A percentile compares a stretch with the other conserved stretches of the same genome.
These are phyloP conservation scores for Archivesica marissinica DNA, from an alignment of 1,140 invertebrate species.

Conservation along the genomic window DNA sequence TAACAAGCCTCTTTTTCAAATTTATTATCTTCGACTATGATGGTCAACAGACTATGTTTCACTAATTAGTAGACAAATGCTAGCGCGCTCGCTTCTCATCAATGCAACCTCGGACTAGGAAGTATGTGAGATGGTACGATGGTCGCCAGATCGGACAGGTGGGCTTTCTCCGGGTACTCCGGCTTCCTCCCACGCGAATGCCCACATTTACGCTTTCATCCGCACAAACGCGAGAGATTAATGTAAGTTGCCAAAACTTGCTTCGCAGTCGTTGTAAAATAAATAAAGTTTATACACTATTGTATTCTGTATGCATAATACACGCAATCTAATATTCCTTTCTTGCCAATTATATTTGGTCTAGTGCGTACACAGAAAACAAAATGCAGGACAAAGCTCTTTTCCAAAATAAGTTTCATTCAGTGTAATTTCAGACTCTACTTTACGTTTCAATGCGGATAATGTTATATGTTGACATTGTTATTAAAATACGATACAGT, in stretches of 20 bases:
- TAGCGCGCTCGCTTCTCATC: no score
- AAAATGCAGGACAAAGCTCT: not conserved
- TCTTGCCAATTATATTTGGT: no score
- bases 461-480: not conserved
- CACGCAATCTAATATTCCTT: not conserved
- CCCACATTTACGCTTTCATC: no score
- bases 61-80: not conserved
- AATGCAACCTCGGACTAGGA: no score
- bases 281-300: not conserved
- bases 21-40: not conserved
- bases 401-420: not conserved
- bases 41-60: not conserved
- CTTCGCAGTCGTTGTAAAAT: not conserved
- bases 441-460: not conserved
- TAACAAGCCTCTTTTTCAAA: not conserved
- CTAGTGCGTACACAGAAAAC: not conserved
- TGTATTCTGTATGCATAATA: not conserved
- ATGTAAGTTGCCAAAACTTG: no score
- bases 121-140: no score
- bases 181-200: no score
- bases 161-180: no score
- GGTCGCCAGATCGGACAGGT: no score
- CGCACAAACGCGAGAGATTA: no score
- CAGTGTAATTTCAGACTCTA: not conserved
- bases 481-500: not conserved